Base-by-base conservation (phyloP, 2,797 vertebrate species). In the Otolemur crassicaudatus region DNA sequence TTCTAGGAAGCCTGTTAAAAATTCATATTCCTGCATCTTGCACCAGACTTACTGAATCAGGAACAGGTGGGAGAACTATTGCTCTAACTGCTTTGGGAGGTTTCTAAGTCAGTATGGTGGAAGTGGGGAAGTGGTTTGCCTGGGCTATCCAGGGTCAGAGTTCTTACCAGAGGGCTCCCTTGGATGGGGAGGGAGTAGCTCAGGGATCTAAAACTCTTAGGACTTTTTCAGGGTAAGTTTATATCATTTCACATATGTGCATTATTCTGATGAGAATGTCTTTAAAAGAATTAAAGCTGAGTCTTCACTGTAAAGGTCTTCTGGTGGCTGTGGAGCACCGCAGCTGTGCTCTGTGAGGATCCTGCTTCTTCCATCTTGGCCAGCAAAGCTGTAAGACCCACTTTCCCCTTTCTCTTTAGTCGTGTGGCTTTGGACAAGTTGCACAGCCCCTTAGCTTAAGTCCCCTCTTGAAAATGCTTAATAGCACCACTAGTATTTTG, bases 391-490 rank as follows among this genome's bases (percentile, higher is more conserved):
- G 2, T 23, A 53, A 81, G 46, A 20, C 22, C 23, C 29, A 69
- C 31, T 27, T n/a, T 56, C 25, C 20, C 65, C 10, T 79, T 29
- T 65, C 83, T 58, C 14, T 67, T 11, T 73, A 53, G 58, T 46
- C 27, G 13, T 67, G 31, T 75, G 63, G 11, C 34, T 22, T 58
- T 23, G 19, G 46, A 29, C 46, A 70, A 87, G 23, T 77, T 58
- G 31, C 2, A 20, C 8, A 65, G 4, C 11, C 2, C 4, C 5
- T 31, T 58, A 86, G 63, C n/a, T 96, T 61, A 60, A 69, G n/a
- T 90, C 49, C 0, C 20, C 22, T 92, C 31, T 65, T 76, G 63
- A 63, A 86, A 92, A 95, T n/a, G 13, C 67, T 84, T 93, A 25
- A 23, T 29, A 88, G 34, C 7, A 75, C 7, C 29, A 90, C 3